phyloP scores from a whole-genome alignment of 2,113 vertebrate species.

The Maccullochella peelii region DNA sequence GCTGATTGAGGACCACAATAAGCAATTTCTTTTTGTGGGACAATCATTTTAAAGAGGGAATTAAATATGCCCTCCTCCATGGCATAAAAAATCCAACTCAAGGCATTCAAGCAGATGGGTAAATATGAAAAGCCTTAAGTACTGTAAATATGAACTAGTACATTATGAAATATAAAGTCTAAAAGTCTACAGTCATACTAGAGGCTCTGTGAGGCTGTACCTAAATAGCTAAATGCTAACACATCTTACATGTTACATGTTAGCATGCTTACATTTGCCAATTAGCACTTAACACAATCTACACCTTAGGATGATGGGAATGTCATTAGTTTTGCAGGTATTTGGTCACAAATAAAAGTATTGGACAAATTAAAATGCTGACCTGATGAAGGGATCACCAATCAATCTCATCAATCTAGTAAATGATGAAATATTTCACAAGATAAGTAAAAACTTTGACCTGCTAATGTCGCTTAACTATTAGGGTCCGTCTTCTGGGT shows the following conservation, averaged over 20 bases:
- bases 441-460: too few species aligned
- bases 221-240: not conserved
- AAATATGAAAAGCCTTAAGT: not conserved
- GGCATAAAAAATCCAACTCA: not conserved
- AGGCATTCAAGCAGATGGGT: not conserved
- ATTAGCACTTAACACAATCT: not conserved
- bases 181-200: not conserved
- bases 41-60: not conserved
- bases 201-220: too few species aligned
- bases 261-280: not conserved
- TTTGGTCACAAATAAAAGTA: too few species aligned
- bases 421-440: too few species aligned
- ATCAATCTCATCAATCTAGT: too few species aligned
- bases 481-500: not conserved
- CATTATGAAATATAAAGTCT: not conserved
- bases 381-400: too few species aligned
- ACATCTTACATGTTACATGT: too few species aligned
- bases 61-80: not conserved
- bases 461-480: not conserved
- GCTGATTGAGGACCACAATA: not conserved
- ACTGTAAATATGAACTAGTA: not conserved
- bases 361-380: too few species aligned
- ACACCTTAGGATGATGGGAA: not conserved
- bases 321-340: not conserved
- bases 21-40: not conserved